Conservation (phyloP, 2,888 invertebrate species). For the Sinodicranocentrus sp. region DNA sequence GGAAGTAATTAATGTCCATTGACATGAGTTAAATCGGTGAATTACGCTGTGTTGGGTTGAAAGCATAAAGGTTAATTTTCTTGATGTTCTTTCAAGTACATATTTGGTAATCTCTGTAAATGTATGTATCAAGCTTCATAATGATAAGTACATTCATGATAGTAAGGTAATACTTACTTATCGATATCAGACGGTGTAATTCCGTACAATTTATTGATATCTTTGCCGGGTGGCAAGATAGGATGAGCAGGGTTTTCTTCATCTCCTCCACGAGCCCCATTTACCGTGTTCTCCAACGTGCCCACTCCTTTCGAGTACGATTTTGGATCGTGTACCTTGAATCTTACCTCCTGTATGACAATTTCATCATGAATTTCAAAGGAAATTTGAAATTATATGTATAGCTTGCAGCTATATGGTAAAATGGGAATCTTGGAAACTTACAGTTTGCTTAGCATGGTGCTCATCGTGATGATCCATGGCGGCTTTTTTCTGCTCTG, state of each 20-base stretch:
- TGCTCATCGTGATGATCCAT: conserved; percentile 82
- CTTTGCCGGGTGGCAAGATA: conserved; percentile 92
- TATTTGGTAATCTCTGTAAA: no score
- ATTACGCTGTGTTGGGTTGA: no score
- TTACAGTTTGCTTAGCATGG: conserved; percentile 77
- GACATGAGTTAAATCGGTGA: no score
- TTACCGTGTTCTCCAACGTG: conserved; percentile 93
- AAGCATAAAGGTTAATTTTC: no score
- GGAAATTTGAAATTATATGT: background rate
- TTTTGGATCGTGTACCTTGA: conserved; percentile 96
- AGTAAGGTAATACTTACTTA: conserved; percentile 82
- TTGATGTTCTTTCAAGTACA: no score
- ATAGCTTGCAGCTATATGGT: background rate
- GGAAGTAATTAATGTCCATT: no score
- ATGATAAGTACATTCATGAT: no score
- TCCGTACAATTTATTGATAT: conserved; percentile 87
- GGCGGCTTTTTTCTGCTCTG: conserved; percentile 93
- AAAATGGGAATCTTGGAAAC: conserved; percentile 1
- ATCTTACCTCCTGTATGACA: conserved; percentile 90
- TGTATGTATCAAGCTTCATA: no score
- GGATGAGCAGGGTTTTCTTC: conserved; percentile 79
- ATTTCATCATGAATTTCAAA: background rate
- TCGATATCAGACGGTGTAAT: conserved; percentile 99
- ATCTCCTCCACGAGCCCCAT: conserved; percentile 85
- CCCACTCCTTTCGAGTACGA: conserved; percentile 93